Conservation (phyloP, 92 coral and sea anemone genomes). For the Micromussa lordhowensis region DNA sequence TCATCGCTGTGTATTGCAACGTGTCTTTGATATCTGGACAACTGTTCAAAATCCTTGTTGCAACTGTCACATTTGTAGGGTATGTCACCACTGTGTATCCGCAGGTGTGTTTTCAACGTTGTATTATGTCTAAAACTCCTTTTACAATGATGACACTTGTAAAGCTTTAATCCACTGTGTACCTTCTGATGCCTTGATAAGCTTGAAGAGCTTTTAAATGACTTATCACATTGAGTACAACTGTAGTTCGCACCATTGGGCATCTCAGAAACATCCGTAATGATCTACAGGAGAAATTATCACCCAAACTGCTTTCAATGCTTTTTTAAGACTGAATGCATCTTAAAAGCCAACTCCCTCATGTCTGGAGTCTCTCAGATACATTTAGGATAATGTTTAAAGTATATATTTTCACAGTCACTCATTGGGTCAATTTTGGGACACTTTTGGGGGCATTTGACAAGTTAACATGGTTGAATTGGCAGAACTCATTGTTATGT, state of each 20-base stretch:
- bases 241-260: neutral
- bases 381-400: too few relatives aligned
- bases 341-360: too few relatives aligned
- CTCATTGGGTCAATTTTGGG: too few relatives aligned
- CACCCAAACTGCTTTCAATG: neutral
- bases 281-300: neutral
- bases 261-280: neutral
- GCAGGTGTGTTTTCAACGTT: conserved; percentile 3
- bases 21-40: neutral
- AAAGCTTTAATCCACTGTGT: neutral
- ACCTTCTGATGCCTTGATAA: neutral
- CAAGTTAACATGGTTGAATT: too few relatives aligned
- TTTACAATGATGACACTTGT: neutral
- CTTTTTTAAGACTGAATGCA: neutral
- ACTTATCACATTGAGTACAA: conserved; percentile 5
- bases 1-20: neutral
- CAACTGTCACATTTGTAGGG: neutral
- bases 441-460: too few relatives aligned
- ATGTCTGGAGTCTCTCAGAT: too few relatives aligned
- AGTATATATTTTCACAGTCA: too few relatives aligned
- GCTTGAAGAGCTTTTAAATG: neutral
- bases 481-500: too few relatives aligned
- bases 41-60: neutral
- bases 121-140: neutral
- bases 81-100: neutral